Base-by-base conservation (phyloP, 1,140 invertebrate species). In the Semibalanus balanoides region DNA sequence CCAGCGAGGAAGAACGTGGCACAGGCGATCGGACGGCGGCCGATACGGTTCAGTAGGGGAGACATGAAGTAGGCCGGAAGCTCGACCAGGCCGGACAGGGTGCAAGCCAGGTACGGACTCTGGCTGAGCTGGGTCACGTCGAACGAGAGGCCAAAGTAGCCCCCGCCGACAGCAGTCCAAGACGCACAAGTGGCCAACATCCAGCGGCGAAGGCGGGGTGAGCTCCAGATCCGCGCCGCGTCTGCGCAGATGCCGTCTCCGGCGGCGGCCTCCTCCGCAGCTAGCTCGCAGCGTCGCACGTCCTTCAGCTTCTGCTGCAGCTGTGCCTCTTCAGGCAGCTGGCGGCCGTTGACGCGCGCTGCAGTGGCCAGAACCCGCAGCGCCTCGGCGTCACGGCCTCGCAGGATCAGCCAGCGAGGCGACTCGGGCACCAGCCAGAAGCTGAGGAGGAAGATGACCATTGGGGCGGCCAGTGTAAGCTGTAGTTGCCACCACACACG, bases 91-190 rank as follows among this genome's bases (percentile, higher is more conserved):
- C 77, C 78, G 19, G 75, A 25, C 69, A 70, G 25, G 3, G 25
- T 27, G 28, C 69, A 5, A 27, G 69, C 7, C 25, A 70, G 7
- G 28, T 9, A 70, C 25, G 7, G 69, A 27, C 28, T 70, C 28
- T 28, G 7, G 28, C 69, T 70, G 3, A 94, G 85, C 80, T 89
- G 89, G 43, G 88, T 89, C 3, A 90, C 89, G 80, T 91, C 92
- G 87, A 92, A 91, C 0, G 91, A 92, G 3, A 94, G 82, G 0
- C 91, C 93, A 79, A 93, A 94, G 82, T 93, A 94, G 3, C 92
- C 81, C 51, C 90, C 35, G 35, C 17, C 17, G 17, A 40, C 5
- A 17, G 5, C 35, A 5, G 35, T 17, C 35, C 35, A 40, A 17
- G 5, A 40, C 5, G 17, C 5, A 40, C 35, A 40, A 17, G 35